Base-by-base conservation (phyloP, 2,797 vertebrate genomes). In the Oreonectes daqikongensis region DNA sequence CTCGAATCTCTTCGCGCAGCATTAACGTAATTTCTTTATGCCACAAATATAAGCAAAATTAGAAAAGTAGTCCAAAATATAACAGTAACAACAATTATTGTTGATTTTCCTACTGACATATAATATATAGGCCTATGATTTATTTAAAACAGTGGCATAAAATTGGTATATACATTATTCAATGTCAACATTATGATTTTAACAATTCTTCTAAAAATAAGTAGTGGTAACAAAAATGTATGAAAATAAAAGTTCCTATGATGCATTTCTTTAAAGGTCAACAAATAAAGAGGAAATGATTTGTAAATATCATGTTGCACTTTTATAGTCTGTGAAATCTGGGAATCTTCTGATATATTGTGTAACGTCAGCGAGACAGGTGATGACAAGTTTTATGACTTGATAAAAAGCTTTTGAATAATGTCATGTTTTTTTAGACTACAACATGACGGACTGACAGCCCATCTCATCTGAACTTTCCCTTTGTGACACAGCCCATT, bases 401-500 rank as follows among this genome's bases (percentile, higher is more conserved):
- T 67, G 50, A 65, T 69, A 78, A 66, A 73, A 72, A 70, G 67
- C 67, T 72, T 72, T 78, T 30, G 40, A 30, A 24, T 68, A 24
- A 17, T 68, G 40, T 76, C 65, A 50, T 61, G 74, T 61, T 77
- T 70, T 52, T 76, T 89, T 26, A 59, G 68, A 85, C 59, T 35
- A 85, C 72, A 85, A 83, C 79, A 75, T 77, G 83, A 83, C 78
- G 86, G 85, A 90, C 86, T 87, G 89, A 88, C 83, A 81, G 84
- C 68, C 32, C 7, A 42, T 60, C 57, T 52, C 81, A 50, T 52
- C 79, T 83, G 83, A 85, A 82, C 87, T 85, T 85, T 86, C 87
- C 81, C 77, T 81, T 52, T 63, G 66, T 63, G 67, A 69, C 17
- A 52, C 57, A 17, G 22, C 52, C 63, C 50, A 40, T 57, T 60